Evolutionary conservation across 2,888 invertebrate species (phyloP).

Genomic region (Meganola albula): DNA sequence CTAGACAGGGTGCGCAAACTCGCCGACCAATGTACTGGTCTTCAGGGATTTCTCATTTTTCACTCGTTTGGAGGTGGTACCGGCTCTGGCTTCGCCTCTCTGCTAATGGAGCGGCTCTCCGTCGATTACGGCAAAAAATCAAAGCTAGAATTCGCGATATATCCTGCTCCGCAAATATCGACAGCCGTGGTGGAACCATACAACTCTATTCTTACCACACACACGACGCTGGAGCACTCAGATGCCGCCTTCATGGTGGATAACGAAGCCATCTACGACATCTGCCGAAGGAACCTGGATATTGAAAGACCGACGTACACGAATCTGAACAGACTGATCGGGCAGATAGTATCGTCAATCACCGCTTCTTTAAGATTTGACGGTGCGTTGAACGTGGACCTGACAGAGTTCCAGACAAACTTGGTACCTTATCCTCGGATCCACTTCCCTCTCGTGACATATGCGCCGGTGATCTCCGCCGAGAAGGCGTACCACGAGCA

Average conservation of each 20-base stretch:
- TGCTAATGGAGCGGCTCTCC: constrained; percentile 95
- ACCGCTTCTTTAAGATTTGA: constrained; percentile 95
- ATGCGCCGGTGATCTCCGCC: constrained; percentile 94
- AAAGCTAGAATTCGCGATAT: constrained; percentile 95
- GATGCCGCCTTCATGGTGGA: constrained; percentile 98
- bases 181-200: constrained; percentile 96
- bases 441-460: constrained; percentile 94
- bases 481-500: constrained; percentile 97
- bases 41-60: constrained; percentile 95
- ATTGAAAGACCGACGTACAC: constrained; percentile 97
- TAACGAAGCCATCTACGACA: constrained; percentile 93
- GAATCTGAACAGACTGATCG: constrained; percentile 95
- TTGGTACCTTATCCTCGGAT: constrained; percentile 96
- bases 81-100: constrained; percentile 95
- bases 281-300: constrained; percentile 94
- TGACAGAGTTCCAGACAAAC: constrained; percentile 96
- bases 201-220: constrained; percentile 96
- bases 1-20: constrained; percentile 90
- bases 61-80: constrained; percentile 96
- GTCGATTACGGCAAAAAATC: constrained; percentile 97
- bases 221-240: constrained; percentile 95
- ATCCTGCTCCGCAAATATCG: constrained; percentile 94
- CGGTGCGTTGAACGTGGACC: constrained; percentile 93
- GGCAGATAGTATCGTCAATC: constrained; percentile 95
- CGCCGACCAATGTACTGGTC: constrained; percentile 93